Evolutionary conservation across 2,888 invertebrate genomes (phyloP), one percentile per base, ranked within the genome.

Genomic region (Schrankia costaestrigalis): DNA sequence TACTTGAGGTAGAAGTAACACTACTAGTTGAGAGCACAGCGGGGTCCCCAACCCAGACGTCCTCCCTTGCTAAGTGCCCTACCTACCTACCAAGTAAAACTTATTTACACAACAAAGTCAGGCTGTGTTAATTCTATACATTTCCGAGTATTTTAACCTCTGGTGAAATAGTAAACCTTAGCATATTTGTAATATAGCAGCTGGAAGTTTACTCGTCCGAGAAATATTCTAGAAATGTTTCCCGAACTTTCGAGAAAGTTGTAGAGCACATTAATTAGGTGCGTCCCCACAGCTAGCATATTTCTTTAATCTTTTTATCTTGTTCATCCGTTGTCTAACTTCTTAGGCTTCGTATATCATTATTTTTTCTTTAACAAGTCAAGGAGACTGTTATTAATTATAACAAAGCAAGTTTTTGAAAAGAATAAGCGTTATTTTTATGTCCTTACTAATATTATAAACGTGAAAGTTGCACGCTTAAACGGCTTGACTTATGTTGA

Each of bases 181-280:
- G 21, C 13, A 18, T 17, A 13, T 5, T 24, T 30, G 31, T 15
- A 21, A 14, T 15, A 17, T 9, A 17, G 30, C 12, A 14, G 32
- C 26, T 6, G 24, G 30, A 19, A 19, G 7, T 19, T 19, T n/a
- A n/a, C n/a, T n/a, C n/a, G n/a, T n/a, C 21, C 26, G 11, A 12
- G n/a, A 11, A 30, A 25, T 27, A 27, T 38, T 38, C 13, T 18
- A 5, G 19, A 30, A 13, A 29, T 26, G 33, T 36, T 26, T 9
- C 10, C 26, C 19, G 25, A 45, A 14, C 17, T 27, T 25, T 35
- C 35, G n/a, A 30, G 28, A 43, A 56, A 61, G 56, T 56, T 56
- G 24, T 29, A 25, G 49, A 64, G 55, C 63, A 65, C 64, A 71
- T 71, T 69, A 69, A 73, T 71, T 71, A 72, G n/a, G n/a, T n/a